Conservation (phyloP, 2,797 vertebrate species). For the Manis crassicaudata region DNA sequence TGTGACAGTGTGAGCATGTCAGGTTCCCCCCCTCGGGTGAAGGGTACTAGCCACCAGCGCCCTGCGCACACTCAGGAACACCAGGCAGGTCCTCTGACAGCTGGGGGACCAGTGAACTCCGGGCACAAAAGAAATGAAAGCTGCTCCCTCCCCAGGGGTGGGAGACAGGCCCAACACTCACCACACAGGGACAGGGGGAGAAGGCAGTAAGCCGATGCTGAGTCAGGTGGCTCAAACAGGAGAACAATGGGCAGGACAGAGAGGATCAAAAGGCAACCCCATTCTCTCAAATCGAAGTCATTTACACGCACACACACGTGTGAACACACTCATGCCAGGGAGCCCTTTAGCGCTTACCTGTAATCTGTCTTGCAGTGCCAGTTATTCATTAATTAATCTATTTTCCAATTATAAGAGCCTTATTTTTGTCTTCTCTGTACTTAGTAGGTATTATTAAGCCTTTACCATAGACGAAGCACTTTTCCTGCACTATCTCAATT, state of each 20-base stretch:
- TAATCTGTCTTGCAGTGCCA: not conserved
- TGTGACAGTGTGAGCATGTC: not conserved
- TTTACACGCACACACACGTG: not conserved
- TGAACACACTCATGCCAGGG: not conserved
- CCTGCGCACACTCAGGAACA: not conserved
- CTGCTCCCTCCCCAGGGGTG: not conserved
- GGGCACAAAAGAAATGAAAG: not conserved
- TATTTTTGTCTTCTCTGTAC: not conserved
- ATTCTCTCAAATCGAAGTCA: not conserved
- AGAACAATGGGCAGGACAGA: not conserved
- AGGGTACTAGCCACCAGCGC: not conserved
- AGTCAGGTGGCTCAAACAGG: not conserved
- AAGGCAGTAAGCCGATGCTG: not conserved
- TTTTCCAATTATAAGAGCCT: not conserved
- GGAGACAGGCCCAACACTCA: not conserved
- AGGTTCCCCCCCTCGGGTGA: not conserved
- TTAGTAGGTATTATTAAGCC: not conserved
- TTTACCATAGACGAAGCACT: not conserved
- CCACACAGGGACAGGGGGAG: not conserved
- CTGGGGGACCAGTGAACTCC: not conserved
- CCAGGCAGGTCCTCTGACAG: not conserved
- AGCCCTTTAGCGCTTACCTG: not conserved
- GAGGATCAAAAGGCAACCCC: not conserved
- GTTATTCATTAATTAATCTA: not conserved
- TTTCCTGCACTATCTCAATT: not conserved